A percentile compares a stretch with the other conserved stretches of the same genome.
Evolutionary conservation across 2,888 invertebrate species (phyloP).

Genomic region (Lingula anatina): DNA sequence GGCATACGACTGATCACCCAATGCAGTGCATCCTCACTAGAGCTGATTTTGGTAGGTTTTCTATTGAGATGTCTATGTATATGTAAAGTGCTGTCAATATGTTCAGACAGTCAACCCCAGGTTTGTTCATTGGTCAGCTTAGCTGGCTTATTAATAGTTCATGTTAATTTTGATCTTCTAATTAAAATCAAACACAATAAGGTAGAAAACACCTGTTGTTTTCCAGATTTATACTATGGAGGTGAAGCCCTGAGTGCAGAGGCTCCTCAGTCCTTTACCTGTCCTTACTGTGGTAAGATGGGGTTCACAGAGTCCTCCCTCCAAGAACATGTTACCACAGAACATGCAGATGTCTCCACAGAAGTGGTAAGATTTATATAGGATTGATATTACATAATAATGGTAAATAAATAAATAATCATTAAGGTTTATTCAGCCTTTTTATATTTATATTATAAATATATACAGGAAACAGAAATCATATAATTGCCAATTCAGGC

Average conservation of each 20-base stretch:
- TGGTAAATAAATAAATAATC: too few species aligned
- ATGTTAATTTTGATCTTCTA: not conserved
- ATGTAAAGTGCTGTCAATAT: too few species aligned
- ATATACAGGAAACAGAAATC: too few species aligned
- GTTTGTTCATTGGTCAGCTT: too few species aligned
- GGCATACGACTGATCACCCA: constrained; percentile 93
- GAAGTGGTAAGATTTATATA: constrained; percentile 80
- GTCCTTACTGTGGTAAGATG: constrained; percentile 95
- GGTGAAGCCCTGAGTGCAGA: constrained; percentile 83
- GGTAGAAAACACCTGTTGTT: constrained; percentile 4
- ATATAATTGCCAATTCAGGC: too few species aligned
- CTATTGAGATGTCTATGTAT: constrained; percentile 24
- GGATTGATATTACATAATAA: constrained; percentile 2
- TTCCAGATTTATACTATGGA: constrained; percentile 86
- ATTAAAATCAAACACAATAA: not conserved
- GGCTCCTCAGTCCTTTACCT: constrained; percentile 93
- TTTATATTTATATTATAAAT: too few species aligned
- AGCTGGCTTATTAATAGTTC: not conserved
- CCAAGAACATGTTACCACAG: constrained; percentile 66
- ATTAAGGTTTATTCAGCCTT: too few species aligned
- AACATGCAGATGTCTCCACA: constrained; percentile 84
- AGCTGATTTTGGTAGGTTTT: constrained; percentile 73
- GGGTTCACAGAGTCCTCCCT: constrained; percentile 90
- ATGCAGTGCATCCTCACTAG: constrained; percentile 98
- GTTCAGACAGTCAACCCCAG: too few species aligned